Evolutionary conservation across 2,888 invertebrate genomes (phyloP), one percentile per base, ranked within the genome.

Genomic region (Hyles lineata): DNA sequence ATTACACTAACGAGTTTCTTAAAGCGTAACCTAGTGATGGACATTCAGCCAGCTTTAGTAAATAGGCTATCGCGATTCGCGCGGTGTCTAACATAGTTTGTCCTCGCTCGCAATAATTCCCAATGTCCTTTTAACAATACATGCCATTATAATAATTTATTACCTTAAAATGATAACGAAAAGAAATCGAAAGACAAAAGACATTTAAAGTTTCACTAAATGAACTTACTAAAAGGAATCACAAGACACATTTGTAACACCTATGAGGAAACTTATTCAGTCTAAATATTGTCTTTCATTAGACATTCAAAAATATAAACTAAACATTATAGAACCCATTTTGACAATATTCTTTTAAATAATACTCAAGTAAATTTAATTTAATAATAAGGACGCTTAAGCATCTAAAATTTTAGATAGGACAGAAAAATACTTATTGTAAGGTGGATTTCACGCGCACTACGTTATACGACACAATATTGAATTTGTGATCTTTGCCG

Each of bases 211-310:
- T 82, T 85, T 83, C 83, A 82, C 86, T 85, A 85, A 82, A 83
- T 84, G 83, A 89, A 87, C 84, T 83, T 82, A 83, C 85, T 85
- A 86, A 86, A 74, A 87, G 84, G 86, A 87, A 90, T 88, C 86
- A 89, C 89, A 88, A 85, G 84, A 84, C 78, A 79, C 77, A 82
- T 79, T 78, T 83, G 86, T 83, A 85, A 86, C 82, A 86, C 81
- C 85, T 89, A 89, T 83, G 85, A 88, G 85, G 86, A 85, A 92
- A 91, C 91, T 91, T 91, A 90, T 91, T 92, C 92, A 93, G 93
- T 93, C 92, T 92, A 93, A 82, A 89, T 90, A 92, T 92, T 91
- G 93, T 92, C 93, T 93, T 92, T 92, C 82, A 83, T 89, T 82
- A 90, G 92, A 92, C 92, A 91, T 88, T 76, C 82, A 84, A 90